These are phyloP conservation scores for Drosophila phalerata DNA, from an alignment of 2,888 invertebrate species.

Conservation along the genomic window DNA sequence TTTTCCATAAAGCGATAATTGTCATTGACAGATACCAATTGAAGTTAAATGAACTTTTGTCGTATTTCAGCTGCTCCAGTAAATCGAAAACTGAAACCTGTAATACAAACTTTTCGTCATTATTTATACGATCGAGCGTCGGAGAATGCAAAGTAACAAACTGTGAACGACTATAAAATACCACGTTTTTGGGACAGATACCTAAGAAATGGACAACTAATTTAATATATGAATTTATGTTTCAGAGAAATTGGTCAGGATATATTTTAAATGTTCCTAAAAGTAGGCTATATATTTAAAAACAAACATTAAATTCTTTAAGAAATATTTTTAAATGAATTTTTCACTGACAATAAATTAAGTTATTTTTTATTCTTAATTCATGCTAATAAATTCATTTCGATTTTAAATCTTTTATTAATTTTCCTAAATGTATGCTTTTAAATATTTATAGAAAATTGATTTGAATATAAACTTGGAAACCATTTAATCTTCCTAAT, in stretches of 20 bases:
- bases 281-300: neutral
- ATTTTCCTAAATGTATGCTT: too few relatives aligned
- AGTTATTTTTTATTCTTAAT: neutral
- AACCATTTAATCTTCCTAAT: neutral
- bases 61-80: constrained; percentile 10
- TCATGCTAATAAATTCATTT: neutral
- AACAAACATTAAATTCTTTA: too few relatives aligned
- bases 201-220: neutral
- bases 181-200: neutral
- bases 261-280: neutral
- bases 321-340: too few relatives aligned
- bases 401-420: too few relatives aligned
- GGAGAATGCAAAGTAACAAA: constrained; percentile 8
- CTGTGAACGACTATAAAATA: constrained; percentile 3
- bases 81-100: constrained; percentile 31
- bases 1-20: constrained; percentile 33
- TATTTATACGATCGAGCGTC: constrained; percentile 16
- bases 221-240: neutral
- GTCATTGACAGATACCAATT: constrained; percentile 43
- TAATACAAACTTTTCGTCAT: constrained; percentile 6
- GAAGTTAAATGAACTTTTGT: constrained; percentile 49
- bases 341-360: neutral
- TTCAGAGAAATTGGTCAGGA: neutral
- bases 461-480: neutral
- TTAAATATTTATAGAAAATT: neutral